Percentiles rank a stretch among this genome's conserved stretches.
Evolutionary conservation across 2,113 vertebrate species (phyloP).

Genomic region (human (Homo sapiens)): DNA sequence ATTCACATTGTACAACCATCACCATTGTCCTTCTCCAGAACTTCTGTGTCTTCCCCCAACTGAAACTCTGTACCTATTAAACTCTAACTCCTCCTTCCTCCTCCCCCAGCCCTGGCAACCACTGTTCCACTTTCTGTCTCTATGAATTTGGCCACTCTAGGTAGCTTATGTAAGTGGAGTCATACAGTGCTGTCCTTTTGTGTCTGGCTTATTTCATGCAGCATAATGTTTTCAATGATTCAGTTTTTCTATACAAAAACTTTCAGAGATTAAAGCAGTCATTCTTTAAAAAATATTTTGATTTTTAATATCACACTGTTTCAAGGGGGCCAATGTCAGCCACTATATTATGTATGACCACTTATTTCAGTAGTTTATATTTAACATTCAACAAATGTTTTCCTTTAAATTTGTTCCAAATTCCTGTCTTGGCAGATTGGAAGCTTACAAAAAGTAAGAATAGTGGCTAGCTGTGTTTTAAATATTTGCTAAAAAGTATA

Average conservation of each 20-base stretch:
- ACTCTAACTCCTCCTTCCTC: fast-evolving
- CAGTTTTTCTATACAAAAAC: conserved; percentile 48
- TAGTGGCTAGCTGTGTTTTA: conserved; percentile 1
- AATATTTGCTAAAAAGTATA: conserved; percentile 52
- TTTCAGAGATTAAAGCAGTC: background rate
- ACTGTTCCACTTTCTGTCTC: background rate
- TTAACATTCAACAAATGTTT: background rate
- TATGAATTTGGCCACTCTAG: background rate
- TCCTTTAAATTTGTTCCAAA: conserved; percentile 1
- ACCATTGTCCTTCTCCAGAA: background rate
- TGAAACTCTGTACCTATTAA: background rate
- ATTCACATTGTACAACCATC: background rate
- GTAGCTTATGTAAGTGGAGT: background rate
- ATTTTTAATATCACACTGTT: conserved; percentile 44
- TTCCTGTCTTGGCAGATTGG: background rate
- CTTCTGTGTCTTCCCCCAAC: background rate
- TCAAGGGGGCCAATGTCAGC: background rate
- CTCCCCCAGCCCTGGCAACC: background rate
- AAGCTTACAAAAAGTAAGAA: conserved; percentile 32
- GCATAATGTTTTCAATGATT: background rate
- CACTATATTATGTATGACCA: background rate
- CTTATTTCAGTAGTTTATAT: background rate
- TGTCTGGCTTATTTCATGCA: background rate
- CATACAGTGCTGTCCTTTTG: background rate
- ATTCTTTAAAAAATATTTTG: conserved; percentile 24